A percentile compares a stretch with the other conserved stretches of the same genome.
phyloP scores from a whole-genome alignment of 1,140 invertebrate genomes.

The Apis dorsata region DNA sequence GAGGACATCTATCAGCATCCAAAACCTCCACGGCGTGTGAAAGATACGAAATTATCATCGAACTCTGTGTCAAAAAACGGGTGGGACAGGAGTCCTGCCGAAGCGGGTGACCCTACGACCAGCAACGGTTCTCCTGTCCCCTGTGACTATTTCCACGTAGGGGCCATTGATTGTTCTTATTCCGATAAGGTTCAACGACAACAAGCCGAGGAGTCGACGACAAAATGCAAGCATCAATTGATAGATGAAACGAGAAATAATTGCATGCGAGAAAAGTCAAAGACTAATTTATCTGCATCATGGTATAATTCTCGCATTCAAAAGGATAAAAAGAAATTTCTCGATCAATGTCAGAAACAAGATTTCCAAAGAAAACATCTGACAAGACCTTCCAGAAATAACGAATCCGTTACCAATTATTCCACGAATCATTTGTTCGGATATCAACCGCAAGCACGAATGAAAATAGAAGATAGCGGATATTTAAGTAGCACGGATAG shows the following conservation, averaged over 20 bases:
- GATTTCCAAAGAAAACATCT: slow-evolving; percentile 6
- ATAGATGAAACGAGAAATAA: too few species aligned
- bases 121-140: slow-evolving; percentile 76
- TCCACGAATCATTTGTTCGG: slow-evolving; percentile 1
- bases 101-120: slow-evolving; percentile 77
- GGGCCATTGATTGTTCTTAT: slow-evolving; percentile 58
- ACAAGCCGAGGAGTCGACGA: not conserved
- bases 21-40: slow-evolving; percentile 80
- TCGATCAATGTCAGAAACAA: not conserved
- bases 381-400: slow-evolving; percentile 10
- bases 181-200: not conserved
- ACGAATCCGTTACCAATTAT: slow-evolving; percentile 26
- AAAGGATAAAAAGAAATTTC: not conserved
- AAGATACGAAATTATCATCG: slow-evolving; percentile 60
- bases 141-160: slow-evolving; percentile 65
- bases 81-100: slow-evolving; percentile 81
- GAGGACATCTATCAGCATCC: slow-evolving; percentile 83
- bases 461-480: slow-evolving; percentile 82
- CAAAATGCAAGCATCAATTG: not conserved
- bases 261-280: not conserved
- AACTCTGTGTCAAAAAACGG: slow-evolving; percentile 83
- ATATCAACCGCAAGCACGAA: slow-evolving; percentile 6
- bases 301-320: not conserved
- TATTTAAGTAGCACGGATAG: slow-evolving; percentile 89
- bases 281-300: not conserved